These are phyloP conservation scores for Gobiocypris rarus DNA, from an alignment of 2,113 vertebrate species.

Conservation along the genomic window DNA sequence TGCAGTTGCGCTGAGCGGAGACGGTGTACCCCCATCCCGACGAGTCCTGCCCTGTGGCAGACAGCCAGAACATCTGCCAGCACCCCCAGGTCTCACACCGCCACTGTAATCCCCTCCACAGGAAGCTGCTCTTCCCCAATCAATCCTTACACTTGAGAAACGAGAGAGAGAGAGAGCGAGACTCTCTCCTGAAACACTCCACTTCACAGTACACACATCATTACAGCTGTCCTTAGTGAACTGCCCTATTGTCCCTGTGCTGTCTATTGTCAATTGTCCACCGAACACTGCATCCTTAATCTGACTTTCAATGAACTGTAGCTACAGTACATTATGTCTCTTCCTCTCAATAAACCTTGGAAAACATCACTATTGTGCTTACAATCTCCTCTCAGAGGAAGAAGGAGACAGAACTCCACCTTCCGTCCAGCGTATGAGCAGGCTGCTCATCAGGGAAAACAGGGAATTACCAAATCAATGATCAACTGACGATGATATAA, in stretches of 20 bases:
- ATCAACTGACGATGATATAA: slow-evolving; percentile 47
- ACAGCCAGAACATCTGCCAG: slow-evolving; percentile 87
- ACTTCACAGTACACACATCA: slow-evolving; percentile 29
- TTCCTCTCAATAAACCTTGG: slow-evolving; percentile 22
- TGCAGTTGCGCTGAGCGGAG: slow-evolving; percentile 60
- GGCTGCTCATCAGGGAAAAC: slow-evolving; percentile 1
- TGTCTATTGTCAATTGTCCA: slow-evolving; percentile 37
- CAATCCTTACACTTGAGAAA: slow-evolving; percentile 73
- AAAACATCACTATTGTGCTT: neutral
- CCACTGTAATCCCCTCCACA: slow-evolving; percentile 80
- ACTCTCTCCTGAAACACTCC: slow-evolving; percentile 31
- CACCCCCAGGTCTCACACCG: slow-evolving; percentile 83
- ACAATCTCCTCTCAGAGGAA: neutral
- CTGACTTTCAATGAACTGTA: slow-evolving; percentile 18
- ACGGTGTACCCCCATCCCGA: slow-evolving; percentile 81
- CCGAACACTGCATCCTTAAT: neutral
- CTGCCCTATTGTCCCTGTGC: slow-evolving; percentile 20
- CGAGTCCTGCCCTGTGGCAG: slow-evolving; percentile 83
- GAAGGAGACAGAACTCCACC: neutral
- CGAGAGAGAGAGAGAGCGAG: slow-evolving; percentile 19
- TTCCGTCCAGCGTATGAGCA: slow-evolving; percentile 2
- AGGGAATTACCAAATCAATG: slow-evolving; percentile 46
- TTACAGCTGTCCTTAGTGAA: slow-evolving; percentile 41
- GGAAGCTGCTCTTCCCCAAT: slow-evolving; percentile 63
- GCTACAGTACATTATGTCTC: neutral